Base-by-base conservation (phyloP, 2,888 invertebrate species). In the Lasioglossum pauxillum region DNA sequence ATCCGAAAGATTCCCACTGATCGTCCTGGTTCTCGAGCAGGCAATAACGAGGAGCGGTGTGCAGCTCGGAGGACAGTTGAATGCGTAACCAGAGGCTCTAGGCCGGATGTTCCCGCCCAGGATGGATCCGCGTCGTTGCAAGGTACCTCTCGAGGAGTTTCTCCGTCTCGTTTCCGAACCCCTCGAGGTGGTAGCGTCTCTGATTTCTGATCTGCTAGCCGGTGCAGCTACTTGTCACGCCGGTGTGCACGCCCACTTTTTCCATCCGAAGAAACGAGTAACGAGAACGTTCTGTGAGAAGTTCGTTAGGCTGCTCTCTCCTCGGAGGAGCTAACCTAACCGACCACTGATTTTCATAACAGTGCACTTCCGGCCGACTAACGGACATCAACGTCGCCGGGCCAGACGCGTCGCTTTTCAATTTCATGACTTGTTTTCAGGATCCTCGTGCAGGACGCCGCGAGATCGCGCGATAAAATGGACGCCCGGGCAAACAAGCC, bases 41-140 rank as follows among this genome's bases (percentile, higher is more conserved):
- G 85, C 78, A 80, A 84, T 88, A 89, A 91, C 81, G 83, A 87
- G 84, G 53, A 88, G 86, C 79, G 86, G 82, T 89, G 46, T 82
- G 82, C 85, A 88, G 85, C 88, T 84, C 64, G 57, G 88, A 38
- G 84, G 74, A 81, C 83, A 89, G 88, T 72, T 93, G 94, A 95
- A 95, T 94, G 89, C 91, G 95, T 94, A 95, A 95, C 93, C 92
- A 91, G 95, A 95, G 94, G 94, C 95, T 95, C 95, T 95, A 95
- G 94, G 94, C 95, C 95, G 95, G 95, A 95, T 95, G 95, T 95
- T 91, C 88, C 93, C 95, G 95, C 95, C 95, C 95, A 95, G 87
- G 90, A 91, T 91, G 94, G 94, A 94, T 94, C 93, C 83, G 78
- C 92, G 90, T 93, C 92, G 31, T 93, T 82, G 92, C 89, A 90